These are phyloP conservation scores for Potamarius usumacintae DNA, from an alignment of 2,113 vertebrate species.

Conservation along the genomic window DNA sequence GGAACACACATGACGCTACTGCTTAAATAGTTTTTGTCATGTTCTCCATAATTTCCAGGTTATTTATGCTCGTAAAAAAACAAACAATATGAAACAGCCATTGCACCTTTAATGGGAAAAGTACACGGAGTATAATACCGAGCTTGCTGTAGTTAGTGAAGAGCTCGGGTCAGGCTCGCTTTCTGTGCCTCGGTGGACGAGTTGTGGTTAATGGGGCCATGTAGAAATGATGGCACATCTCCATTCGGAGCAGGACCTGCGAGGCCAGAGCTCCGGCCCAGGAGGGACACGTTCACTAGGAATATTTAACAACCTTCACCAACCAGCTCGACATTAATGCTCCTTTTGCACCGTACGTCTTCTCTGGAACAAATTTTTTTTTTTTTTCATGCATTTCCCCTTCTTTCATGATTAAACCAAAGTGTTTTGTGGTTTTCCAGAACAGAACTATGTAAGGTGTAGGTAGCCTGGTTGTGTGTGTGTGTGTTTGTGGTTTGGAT, in stretches of 20 bases:
- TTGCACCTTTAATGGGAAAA: not conserved
- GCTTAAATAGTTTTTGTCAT: not conserved
- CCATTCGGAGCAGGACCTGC: conserved; percentile 40
- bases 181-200: not conserved
- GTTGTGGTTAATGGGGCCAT: conserved; percentile 49
- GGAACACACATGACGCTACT: not conserved
- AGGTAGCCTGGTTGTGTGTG: conserved; percentile 73
- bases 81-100: not conserved
- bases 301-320: conserved; percentile 39
- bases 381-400: not conserved
- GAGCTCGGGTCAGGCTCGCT: not conserved
- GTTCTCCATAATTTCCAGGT: not conserved
- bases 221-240: conserved; percentile 41
- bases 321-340: not conserved
- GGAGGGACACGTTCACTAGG: conserved; percentile 32
- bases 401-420: not conserved
- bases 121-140: too few relatives aligned
- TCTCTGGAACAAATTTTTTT: not conserved
- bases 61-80: not conserved
- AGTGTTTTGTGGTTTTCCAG: not conserved
- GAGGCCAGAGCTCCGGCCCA: conserved; percentile 30
- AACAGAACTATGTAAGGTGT: too few relatives aligned
- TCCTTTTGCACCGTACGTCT: not conserved
- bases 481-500: conserved; percentile 68
- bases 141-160: not conserved